Conservation (phyloP, 2,113 vertebrate genomes). For the Tricholaema leucomelas region DNA sequence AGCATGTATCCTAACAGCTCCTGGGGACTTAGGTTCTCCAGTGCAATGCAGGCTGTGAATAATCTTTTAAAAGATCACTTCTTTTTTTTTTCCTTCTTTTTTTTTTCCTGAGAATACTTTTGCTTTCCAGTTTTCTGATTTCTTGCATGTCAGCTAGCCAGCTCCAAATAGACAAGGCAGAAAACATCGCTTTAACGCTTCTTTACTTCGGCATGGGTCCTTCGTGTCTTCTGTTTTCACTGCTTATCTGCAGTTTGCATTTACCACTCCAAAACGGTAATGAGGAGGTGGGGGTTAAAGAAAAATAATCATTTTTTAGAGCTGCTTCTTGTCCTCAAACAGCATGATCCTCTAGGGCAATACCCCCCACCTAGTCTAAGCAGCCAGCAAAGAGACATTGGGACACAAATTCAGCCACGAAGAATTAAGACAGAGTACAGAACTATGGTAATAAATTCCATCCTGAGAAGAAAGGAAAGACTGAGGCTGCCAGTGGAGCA, state of each 20-base stretch:
- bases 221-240: slow-evolving; percentile 27
- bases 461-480: slow-evolving; percentile 39
- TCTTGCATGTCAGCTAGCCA: not conserved
- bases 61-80: not conserved
- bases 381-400: slow-evolving; percentile 50
- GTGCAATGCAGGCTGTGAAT: not conserved
- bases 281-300: slow-evolving; percentile 50
- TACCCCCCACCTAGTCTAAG: slow-evolving; percentile 35
- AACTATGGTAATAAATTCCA: slow-evolving; percentile 64
- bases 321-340: slow-evolving; percentile 56
- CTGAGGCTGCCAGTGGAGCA: slow-evolving; percentile 17
- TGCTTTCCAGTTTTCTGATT: not conserved
- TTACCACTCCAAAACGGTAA: slow-evolving; percentile 47
- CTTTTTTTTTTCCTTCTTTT: not conserved
- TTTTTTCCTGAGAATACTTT: not conserved
- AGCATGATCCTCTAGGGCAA: slow-evolving; percentile 32
- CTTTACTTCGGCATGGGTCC: slow-evolving; percentile 10
- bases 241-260: not conserved
- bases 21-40: not conserved
- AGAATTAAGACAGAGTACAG: slow-evolving; percentile 67
- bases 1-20: not conserved
- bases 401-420: slow-evolving; percentile 40
- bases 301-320: slow-evolving; percentile 58
- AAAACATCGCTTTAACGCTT: not conserved
- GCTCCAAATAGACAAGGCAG: not conserved